Evolutionary conservation across 2,888 invertebrate genomes (phyloP).

Genomic region (Agrotis exclamationis): DNA sequence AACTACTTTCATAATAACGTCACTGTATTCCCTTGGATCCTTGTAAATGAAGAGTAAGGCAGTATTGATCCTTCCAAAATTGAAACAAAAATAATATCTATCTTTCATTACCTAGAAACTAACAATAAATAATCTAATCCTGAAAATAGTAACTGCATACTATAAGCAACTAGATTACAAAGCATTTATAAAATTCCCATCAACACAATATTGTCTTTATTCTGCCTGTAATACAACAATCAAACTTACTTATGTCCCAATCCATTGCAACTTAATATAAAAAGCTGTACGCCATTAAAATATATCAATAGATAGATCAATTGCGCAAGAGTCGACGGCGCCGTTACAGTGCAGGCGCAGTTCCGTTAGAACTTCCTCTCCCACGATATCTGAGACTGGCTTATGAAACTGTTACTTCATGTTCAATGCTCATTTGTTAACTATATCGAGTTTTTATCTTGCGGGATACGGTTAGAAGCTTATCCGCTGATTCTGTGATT

Average conservation of each 20-base stretch:
- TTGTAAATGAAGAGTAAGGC: background rate
- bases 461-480: slow-evolving; percentile 9
- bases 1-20: background rate
- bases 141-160: too few species aligned
- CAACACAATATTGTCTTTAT: background rate
- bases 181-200: background rate
- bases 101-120: background rate
- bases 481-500: background rate
- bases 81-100: background rate
- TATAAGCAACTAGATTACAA: too few species aligned
- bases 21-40: accelerated
- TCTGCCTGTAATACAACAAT: background rate
- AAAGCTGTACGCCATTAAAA: slow-evolving; percentile 31
- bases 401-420: slow-evolving; percentile 60
- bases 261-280: slow-evolving; percentile 14
- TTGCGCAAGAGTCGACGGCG: slow-evolving; percentile 52
- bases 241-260: background rate
- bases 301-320: slow-evolving; percentile 50
- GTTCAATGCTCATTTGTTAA: slow-evolving; percentile 46
- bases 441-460: slow-evolving; percentile 33
- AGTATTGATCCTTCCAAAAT: background rate
- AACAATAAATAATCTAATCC: too few species aligned
- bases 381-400: slow-evolving; percentile 55
- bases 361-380: slow-evolving; percentile 67
- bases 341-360: slow-evolving; percentile 48